Base-by-base conservation (phyloP, 2,797 vertebrate genomes). In the Pogonophryne albipinna region DNA sequence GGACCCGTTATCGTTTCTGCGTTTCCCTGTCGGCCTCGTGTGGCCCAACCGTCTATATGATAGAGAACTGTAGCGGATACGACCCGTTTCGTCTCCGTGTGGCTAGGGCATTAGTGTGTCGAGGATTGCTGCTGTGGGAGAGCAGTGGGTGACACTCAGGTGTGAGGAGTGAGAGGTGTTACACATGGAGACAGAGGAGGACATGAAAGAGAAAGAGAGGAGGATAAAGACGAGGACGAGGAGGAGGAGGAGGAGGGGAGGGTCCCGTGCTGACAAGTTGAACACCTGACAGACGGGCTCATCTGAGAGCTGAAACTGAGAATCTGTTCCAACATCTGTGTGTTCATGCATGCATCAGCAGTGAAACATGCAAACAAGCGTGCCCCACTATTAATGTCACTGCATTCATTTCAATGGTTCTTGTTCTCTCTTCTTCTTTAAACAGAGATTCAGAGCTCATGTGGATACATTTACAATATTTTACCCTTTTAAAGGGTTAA, bases 101-200 rank as follows among this genome's bases (percentile, higher is more conserved):
- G 27, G 27, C 27, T 27, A 27, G 27, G 27, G 4, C 27, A 27
- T 27, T 27, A 38, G 34, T 38, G 34, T 38, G 59, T 13, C 20
- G 49, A n/a, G 13, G 34, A 51, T 17, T 4, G 1, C 19, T 46
- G 62, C 41, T 51, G 42, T 23, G 23, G 20, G 41, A 31, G 19
- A 59, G 52, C 15, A 41, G 16, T 4, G 12, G 7, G 7, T 70
- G 60, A 68, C 59, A 53, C 15, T 6, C 45, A 11, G 66, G 62
- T 71, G 73, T 66, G 71, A 11, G 66, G 62, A 68, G 73, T 66
- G 71, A 16, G 10, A 72, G 63, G 85, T 83, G 80, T 78, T 75
- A 82, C 65, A 2, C 23, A 44, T 3, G n/a, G 62, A 81, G 76
- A 82, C 41, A 51, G 44, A 49, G 15, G 47, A 41, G 15, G 44